These are phyloP conservation scores for Cephalopholis sonnerati DNA, from an alignment of 2,113 vertebrate species.

Conservation along the genomic window DNA sequence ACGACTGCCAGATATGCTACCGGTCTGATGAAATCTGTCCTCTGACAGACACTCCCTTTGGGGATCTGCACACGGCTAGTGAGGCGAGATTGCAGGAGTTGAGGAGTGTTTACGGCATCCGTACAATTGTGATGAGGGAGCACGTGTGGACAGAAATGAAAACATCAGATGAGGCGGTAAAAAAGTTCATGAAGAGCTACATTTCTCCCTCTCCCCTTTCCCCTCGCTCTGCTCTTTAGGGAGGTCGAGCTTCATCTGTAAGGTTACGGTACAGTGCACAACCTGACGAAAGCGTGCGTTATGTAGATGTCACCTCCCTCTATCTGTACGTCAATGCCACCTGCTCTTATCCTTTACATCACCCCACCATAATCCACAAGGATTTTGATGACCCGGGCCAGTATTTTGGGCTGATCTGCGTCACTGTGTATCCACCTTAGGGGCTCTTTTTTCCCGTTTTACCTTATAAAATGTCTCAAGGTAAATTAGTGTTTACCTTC, in stretches of 20 bases:
- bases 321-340: background rate
- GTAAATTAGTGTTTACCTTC: background rate
- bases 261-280: background rate
- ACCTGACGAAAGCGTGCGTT: background rate
- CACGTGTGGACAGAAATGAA: background rate
- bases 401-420: background rate
- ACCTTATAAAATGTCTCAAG: background rate
- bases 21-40: background rate
- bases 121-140: background rate
- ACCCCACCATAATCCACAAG: background rate
- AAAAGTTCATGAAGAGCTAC: too few relatives aligned
- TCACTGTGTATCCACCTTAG: background rate
- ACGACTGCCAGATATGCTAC: background rate
- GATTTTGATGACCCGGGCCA: background rate
- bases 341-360: background rate
- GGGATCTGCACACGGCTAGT: too few relatives aligned
- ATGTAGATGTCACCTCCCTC: background rate
- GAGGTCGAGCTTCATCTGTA: too few relatives aligned
- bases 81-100: background rate
- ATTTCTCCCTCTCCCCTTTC: too few relatives aligned
- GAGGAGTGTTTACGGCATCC: too few relatives aligned
- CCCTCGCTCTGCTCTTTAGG: too few relatives aligned
- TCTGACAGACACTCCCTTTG: background rate
- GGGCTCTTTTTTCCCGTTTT: background rate
- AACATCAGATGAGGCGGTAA: too few relatives aligned